phyloP scores from a whole-genome alignment of 2,888 invertebrate genomes.

The Pomacea canaliculata region DNA sequence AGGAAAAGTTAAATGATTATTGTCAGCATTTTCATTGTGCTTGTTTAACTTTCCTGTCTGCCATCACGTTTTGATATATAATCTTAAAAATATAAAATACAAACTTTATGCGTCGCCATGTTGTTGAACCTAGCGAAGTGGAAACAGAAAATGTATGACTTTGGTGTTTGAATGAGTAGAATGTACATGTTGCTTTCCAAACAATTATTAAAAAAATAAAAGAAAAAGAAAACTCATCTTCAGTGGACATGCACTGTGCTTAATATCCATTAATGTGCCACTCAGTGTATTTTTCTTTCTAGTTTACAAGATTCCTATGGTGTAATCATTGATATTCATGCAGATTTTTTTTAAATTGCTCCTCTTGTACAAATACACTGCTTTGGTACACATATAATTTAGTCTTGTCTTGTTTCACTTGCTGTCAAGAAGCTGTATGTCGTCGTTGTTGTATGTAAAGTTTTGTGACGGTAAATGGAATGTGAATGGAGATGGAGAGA shows the following conservation, averaged over 20 bases:
- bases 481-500: too few species aligned
- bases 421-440: background rate
- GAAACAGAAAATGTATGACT: background rate
- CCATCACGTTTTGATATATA: conserved; percentile 5
- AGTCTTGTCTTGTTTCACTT: background rate
- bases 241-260: background rate
- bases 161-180: background rate
- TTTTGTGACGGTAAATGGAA: too few species aligned
- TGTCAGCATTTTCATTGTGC: too few species aligned
- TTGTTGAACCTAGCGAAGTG: background rate
- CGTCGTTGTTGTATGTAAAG: background rate
- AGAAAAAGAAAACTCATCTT: too few species aligned
- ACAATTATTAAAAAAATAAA: too few species aligned
- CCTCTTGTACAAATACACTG: too few species aligned
- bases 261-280: background rate
- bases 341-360: background rate
- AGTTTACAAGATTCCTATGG: background rate
- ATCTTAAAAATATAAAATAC: background rate
- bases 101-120: conserved; percentile 4
- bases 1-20: too few species aligned
- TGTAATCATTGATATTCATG: background rate
- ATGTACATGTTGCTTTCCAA: too few species aligned
- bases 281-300: background rate
- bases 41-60: too few species aligned
- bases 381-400: too few species aligned